These are phyloP conservation scores for Macrotrachela quadricornifera DNA, from an alignment of 1,140 invertebrate genomes.

Conservation along the genomic window DNA sequence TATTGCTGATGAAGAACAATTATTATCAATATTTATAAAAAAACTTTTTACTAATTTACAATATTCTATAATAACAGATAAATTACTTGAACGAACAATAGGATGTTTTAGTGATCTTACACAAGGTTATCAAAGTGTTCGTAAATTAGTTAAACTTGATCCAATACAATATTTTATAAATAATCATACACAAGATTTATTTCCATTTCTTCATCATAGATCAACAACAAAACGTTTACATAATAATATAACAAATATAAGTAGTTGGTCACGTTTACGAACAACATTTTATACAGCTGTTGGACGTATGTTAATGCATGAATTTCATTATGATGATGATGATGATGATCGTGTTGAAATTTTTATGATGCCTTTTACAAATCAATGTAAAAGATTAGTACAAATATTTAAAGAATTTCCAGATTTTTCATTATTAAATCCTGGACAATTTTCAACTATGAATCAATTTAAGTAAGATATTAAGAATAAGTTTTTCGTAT, in stretches of 20 bases:
- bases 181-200: constrained; percentile 91
- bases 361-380: constrained; percentile 86
- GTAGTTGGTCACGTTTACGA: too few relatives aligned
- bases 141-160: constrained; percentile 83
- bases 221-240: too few relatives aligned
- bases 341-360: constrained; percentile 73
- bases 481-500: too few relatives aligned
- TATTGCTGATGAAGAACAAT: too few relatives aligned
- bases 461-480: too few relatives aligned
- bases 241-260: too few relatives aligned
- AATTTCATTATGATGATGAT: constrained; percentile 74
- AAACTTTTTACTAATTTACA: too few relatives aligned
- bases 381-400: constrained; percentile 33
- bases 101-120: constrained; percentile 79
- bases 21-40: too few relatives aligned
- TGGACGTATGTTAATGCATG: constrained; percentile 76
- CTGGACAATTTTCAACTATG: background rate
- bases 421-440: background rate
- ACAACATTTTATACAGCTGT: constrained; percentile 92
- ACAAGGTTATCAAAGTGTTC: constrained; percentile 80
- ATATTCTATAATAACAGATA: constrained; percentile 83
- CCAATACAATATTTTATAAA: constrained; percentile 93
- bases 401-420: background rate
- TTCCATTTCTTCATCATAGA: constrained; percentile 91
- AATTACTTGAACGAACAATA: constrained; percentile 74